phyloP scores from a whole-genome alignment of 2,888 invertebrate species.

The Amiota communis region DNA sequence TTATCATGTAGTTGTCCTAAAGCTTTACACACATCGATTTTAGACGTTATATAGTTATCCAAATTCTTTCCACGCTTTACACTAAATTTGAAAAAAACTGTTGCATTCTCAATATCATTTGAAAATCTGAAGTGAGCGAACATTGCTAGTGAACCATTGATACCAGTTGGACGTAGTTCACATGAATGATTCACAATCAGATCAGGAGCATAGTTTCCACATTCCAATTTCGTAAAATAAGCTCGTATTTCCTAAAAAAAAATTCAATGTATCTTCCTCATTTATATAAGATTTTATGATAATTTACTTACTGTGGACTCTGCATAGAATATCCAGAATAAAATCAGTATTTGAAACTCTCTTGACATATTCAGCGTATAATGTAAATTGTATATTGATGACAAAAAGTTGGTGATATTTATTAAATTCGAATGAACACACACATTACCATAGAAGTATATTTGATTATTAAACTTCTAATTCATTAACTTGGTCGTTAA shows the following conservation, averaged over 20 bases:
- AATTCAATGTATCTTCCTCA: neutral
- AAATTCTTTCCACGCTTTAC: neutral
- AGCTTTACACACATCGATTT: constrained; percentile 21
- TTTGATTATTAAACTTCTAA: too few relatives aligned
- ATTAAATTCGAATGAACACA: too few relatives aligned
- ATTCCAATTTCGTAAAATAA: constrained; percentile 22
- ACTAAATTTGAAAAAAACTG: neutral
- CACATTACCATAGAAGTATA: too few relatives aligned
- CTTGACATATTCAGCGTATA: too few relatives aligned
- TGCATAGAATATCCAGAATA: too few relatives aligned
- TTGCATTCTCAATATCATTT: constrained; percentile 12
- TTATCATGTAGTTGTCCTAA: constrained; percentile 23
- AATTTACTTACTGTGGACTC: too few relatives aligned
- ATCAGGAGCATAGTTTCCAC: constrained; percentile 10
- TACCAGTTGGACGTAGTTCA: neutral
- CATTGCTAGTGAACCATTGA: neutral
- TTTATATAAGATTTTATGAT: too few relatives aligned
- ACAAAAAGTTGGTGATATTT: too few relatives aligned
- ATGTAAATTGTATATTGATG: too few relatives aligned
- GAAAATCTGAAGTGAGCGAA: constrained; percentile 1
- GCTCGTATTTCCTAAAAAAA: neutral
- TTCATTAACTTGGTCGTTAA: too few relatives aligned
- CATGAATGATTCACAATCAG: constrained; percentile 11
- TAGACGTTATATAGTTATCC: neutral
- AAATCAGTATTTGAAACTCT: too few relatives aligned